Base-by-base conservation (phyloP, 2,797 vertebrate species). In the Australoheros facetus region DNA sequence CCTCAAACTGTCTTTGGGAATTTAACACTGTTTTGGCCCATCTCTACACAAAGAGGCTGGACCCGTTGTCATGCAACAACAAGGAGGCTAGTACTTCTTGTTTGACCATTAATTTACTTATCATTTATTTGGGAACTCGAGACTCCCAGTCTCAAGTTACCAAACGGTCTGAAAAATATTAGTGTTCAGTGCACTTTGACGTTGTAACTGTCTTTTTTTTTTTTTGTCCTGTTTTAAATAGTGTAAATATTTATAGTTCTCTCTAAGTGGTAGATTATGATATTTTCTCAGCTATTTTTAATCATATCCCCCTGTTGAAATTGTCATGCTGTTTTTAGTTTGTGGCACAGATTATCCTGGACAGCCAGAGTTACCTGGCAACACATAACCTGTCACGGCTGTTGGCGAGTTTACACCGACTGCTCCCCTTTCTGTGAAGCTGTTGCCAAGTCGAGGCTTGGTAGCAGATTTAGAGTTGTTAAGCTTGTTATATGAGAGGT, bases 381-480 rank as follows among this genome's bases (percentile, higher is more conserved):
- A 90, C 83, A 53, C 48, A 2, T 28, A 82, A 85, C 81, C 75
- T 16, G 81, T 88, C 89, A 81, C 75, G 23, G 86, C 88, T 78
- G 60, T 87, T 91, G 81, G 85, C 88, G 81, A 83, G 86, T 73
- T 81, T 91, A 74, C 1, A 23, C 13, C 58, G 42, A 16, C 7
- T 2, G 3, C 73, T 78, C 45, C 73, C 58, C 77, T 83, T 75
- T 80, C 69, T 71, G 73, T 64, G 82, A 80, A 83, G 84, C 85
- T 45, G 79, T 91, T 91, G 87, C 90, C 87, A 92, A 88, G 88
- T 86, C 86, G 89, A 94, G 70, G 81, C 88, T 77, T 86, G 58
- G 73, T 90, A 91, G 93, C 92, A 86, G 93, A 86, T 92, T 94
- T 94, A 90, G 85, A 56, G 72, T 82, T 37, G 82, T 89, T 95